Base-by-base conservation (phyloP, 1,140 invertebrate species). In the Nasonia longicornis region DNA sequence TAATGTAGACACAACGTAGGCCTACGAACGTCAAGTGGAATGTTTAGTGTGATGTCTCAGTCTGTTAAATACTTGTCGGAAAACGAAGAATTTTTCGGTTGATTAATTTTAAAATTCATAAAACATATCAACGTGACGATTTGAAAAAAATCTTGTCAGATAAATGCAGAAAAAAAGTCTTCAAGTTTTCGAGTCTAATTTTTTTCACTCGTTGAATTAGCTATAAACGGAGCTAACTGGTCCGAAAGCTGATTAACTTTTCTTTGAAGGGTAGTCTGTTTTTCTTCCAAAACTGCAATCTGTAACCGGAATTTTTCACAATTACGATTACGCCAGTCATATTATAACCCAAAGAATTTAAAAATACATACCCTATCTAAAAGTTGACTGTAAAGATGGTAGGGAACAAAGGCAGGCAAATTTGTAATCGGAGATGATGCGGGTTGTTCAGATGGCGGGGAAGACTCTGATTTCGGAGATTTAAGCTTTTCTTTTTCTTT, bases 301-400 rank as follows among this genome's bases (percentile, higher is more conserved):
- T 91, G 76, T 73, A 82, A 77, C 74, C 48, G 2, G 81, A 31
- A 75, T 66, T 77, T 58, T 42, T 69, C 67, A 45, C 38, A 71
- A 38, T 48, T 42, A 20, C 7, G 10, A 29, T 10, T n/a, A 35
- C 3, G 4, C 4, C 31, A 35, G 31, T 35, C 31, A 35, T 26
- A 35, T 26, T 26, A 26, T 26, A 58, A 20, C 20, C 16, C 14
- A 45, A 82, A 82, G 66, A 74, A 70, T 73, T 22, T 75, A 71
- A 31, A 80, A 42, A 81, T 81, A 84, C 73, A 87, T 85, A 91
- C 90, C 86, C 87, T 89, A 82, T 91, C 88, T 77, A 90, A 81
- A 58, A 91, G 83, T 85, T 91, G 87, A 84, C 83, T 88, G 79
- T 89, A 91, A 80, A 90, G 83, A 70, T 87, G 85, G 85, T 89